These are phyloP conservation scores for Acronicta alni DNA, from an alignment of 2,888 invertebrate genomes.

Conservation along the genomic window DNA sequence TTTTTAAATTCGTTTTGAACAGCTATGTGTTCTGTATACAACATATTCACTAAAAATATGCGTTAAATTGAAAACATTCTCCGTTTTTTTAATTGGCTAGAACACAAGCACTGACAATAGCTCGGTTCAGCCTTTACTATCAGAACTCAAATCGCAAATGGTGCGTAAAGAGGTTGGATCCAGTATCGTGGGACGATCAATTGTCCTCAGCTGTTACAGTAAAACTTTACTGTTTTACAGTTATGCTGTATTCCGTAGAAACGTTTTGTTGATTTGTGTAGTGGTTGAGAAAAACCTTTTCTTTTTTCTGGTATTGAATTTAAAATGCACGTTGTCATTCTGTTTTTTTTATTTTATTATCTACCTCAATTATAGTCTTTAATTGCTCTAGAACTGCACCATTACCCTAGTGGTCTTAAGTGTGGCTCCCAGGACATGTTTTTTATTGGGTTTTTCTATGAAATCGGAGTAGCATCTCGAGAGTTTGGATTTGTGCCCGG, in stretches of 20 bases:
- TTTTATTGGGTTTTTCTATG: too few relatives aligned
- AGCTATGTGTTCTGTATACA: too few relatives aligned
- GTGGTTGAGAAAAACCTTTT: neutral
- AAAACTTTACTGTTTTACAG: conserved; percentile 33
- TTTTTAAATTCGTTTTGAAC: too few relatives aligned
- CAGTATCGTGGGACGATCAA: conserved; percentile 34
- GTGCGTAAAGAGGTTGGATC: conserved; percentile 39
- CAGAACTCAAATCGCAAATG: conserved; percentile 49
- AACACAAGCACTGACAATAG: conserved; percentile 40
- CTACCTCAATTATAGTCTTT: too few relatives aligned
- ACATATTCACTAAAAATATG: too few relatives aligned
- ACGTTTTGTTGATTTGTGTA: conserved; percentile 18
- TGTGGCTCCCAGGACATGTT: too few relatives aligned
- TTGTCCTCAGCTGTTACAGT: conserved; percentile 28
- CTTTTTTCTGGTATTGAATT: neutral
- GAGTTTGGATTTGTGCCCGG: too few relatives aligned
- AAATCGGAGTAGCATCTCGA: too few relatives aligned
- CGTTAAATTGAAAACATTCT: neutral
- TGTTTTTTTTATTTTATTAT: too few relatives aligned
- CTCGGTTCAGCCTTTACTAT: conserved; percentile 23
- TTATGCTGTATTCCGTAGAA: conserved; percentile 15
- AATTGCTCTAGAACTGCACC: too few relatives aligned
- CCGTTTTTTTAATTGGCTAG: conserved; percentile 1
- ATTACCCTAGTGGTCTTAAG: too few relatives aligned
- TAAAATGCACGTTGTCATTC: neutral